phyloP scores from a whole-genome alignment of 2,113 vertebrate species.

The Chrysochloris asiatica region DNA sequence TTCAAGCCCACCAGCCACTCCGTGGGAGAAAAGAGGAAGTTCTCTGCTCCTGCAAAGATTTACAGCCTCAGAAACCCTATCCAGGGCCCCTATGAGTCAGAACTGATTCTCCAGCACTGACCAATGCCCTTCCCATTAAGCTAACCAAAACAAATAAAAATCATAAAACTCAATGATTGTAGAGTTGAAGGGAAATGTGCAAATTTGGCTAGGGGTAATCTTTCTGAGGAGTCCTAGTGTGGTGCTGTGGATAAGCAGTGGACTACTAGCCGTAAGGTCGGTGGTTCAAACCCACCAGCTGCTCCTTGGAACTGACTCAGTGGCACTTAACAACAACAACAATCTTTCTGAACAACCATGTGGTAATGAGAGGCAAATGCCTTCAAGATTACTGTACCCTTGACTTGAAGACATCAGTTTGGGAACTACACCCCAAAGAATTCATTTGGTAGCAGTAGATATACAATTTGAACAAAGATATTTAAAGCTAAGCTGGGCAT shows the following conservation, averaged over 20 bases:
- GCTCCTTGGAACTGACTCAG: no score
- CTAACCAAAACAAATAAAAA: constrained; percentile 41
- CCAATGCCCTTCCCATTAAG: neutral
- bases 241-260: no score
- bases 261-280: no score
- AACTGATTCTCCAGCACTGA: no score
- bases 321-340: no score
- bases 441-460: neutral
- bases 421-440: neutral
- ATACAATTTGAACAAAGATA: neutral
- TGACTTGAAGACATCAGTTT: neutral
- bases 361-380: neutral
- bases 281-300: no score
- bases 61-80: no score
- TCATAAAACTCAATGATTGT: neutral
- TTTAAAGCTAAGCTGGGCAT: neutral
- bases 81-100: no score
- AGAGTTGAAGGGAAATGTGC: neutral
- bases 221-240: no score
- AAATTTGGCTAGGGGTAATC: neutral
- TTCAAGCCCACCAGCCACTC: no score
- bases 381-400: neutral
- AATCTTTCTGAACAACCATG: neutral
- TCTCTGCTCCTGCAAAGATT: no score
- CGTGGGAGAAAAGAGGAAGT: no score